phyloP scores from a whole-genome alignment of 2,113 vertebrate genomes.

The Diglossa brunneiventris region DNA sequence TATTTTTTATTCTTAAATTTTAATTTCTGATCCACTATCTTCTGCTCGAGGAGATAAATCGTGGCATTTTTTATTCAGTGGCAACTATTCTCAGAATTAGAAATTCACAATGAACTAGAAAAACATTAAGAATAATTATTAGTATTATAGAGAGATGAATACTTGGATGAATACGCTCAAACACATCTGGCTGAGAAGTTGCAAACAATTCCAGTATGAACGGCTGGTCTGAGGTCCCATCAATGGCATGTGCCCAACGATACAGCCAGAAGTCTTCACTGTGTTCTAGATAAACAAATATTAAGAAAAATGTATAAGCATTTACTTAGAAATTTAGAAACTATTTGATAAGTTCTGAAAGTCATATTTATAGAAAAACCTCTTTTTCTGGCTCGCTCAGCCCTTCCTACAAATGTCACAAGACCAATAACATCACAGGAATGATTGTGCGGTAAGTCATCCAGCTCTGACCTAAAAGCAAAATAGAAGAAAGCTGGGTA shows the following conservation, averaged over 20 bases:
- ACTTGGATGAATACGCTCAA: slow-evolving; percentile 88
- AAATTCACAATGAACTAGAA: neutral
- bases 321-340: neutral
- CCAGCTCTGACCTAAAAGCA: slow-evolving; percentile 81
- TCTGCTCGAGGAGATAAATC: neutral
- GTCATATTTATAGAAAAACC: slow-evolving; percentile 47
- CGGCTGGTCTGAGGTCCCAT: slow-evolving; percentile 82
- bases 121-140: neutral
- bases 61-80: neutral
- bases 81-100: neutral
- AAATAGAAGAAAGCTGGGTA: neutral
- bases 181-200: slow-evolving; percentile 90
- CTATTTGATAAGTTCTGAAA: neutral
- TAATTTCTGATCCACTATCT: neutral
- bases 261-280: slow-evolving; percentile 88
- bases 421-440: slow-evolving; percentile 88
- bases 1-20: neutral
- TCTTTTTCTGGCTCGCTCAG: slow-evolving; percentile 82
- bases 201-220: slow-evolving; percentile 92
- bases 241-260: slow-evolving; percentile 88
- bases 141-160: slow-evolving; percentile 42
- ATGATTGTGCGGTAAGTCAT: slow-evolving; percentile 70
- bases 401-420: slow-evolving; percentile 88
- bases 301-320: neutral
- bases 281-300: slow-evolving; percentile 67